Conservation (phyloP, 2,113 vertebrate species). For the Tetraodon nigroviridis region DNA sequence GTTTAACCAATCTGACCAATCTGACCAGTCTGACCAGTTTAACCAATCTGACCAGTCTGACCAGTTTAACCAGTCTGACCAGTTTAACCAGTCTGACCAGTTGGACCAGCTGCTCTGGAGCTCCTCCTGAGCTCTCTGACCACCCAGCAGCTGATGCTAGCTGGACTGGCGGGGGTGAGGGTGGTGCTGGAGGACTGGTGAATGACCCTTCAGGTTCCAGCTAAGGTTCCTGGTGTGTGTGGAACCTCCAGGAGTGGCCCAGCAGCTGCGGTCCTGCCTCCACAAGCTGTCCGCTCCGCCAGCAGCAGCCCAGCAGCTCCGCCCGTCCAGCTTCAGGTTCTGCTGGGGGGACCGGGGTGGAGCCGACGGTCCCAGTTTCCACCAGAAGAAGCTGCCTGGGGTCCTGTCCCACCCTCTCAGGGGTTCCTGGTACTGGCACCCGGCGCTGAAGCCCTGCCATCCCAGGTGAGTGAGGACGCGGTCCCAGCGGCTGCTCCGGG, state of each 20-base stretch:
- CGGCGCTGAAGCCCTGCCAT: slow-evolving; percentile 27
- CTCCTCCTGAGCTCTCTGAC: too few species aligned
- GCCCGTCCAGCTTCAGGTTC: slow-evolving; percentile 83
- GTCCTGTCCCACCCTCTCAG: slow-evolving; percentile 43
- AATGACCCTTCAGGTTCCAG: too few species aligned
- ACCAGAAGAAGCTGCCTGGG: slow-evolving; percentile 72
- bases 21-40: too few species aligned
- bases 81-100: too few species aligned
- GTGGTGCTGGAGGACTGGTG: too few species aligned
- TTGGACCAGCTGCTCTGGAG: too few species aligned
- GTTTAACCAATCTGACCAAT: too few species aligned
- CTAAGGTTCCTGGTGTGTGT: neutral
- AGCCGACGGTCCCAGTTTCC: slow-evolving; percentile 74
- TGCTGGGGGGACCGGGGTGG: slow-evolving; percentile 76
- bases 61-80: too few species aligned
- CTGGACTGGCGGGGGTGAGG: too few species aligned
- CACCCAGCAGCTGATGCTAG: too few species aligned
- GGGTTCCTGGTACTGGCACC: slow-evolving; percentile 83
- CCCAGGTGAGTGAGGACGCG: slow-evolving; percentile 7
- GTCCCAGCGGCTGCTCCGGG: too few species aligned
- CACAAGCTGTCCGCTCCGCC: slow-evolving; percentile 64
- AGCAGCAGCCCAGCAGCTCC: slow-evolving; percentile 2
- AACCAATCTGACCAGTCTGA: too few species aligned
- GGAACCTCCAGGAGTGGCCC: slow-evolving; percentile 72
- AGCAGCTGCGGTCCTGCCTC: slow-evolving; percentile 80